phyloP scores from a whole-genome alignment of 2,888 invertebrate species.

The Spisula subtruncata region DNA sequence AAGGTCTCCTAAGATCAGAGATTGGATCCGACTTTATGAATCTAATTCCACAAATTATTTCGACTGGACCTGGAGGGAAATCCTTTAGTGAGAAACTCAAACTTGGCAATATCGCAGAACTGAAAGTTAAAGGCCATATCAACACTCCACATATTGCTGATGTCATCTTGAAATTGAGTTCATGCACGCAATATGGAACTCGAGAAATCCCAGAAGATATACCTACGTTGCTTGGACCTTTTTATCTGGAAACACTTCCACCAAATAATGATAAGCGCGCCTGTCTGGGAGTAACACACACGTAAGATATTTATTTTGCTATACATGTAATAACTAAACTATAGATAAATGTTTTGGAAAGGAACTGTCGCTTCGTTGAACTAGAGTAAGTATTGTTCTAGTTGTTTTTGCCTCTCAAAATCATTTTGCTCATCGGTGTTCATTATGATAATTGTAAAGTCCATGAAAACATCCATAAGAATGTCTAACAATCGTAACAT shows the following conservation, averaged over 20 bases:
- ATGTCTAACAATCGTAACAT: no score
- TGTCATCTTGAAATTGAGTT: slow-evolving; percentile 46
- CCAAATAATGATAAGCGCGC: slow-evolving; percentile 43
- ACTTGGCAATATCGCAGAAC: not conserved
- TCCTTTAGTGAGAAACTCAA: not conserved
- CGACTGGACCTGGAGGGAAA: not conserved
- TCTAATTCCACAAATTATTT: slow-evolving; percentile 23
- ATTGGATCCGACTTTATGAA: slow-evolving; percentile 22
- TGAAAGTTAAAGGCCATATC: slow-evolving; percentile 47
- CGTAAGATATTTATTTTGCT: slow-evolving; percentile 35
- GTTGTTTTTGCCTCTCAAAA: no score
- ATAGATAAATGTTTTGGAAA: no score
- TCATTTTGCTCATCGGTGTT: no score
- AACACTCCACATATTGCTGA: slow-evolving; percentile 42
- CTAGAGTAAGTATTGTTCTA: no score
- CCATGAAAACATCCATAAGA: no score
- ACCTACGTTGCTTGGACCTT: slow-evolving; percentile 57
- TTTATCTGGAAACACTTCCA: slow-evolving; percentile 55
- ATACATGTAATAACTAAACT: no score
- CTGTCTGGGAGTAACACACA: slow-evolving; percentile 60
- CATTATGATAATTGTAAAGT: no score
- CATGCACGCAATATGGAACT: slow-evolving; percentile 48
- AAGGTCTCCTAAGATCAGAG: not conserved
- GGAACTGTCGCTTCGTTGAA: no score
- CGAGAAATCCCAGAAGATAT: slow-evolving; percentile 57